Percentiles rank a stretch among this genome's conserved stretches.
Conservation (phyloP, 2,888 invertebrate genomes). For the Ornithoptera alexandrae region DNA sequence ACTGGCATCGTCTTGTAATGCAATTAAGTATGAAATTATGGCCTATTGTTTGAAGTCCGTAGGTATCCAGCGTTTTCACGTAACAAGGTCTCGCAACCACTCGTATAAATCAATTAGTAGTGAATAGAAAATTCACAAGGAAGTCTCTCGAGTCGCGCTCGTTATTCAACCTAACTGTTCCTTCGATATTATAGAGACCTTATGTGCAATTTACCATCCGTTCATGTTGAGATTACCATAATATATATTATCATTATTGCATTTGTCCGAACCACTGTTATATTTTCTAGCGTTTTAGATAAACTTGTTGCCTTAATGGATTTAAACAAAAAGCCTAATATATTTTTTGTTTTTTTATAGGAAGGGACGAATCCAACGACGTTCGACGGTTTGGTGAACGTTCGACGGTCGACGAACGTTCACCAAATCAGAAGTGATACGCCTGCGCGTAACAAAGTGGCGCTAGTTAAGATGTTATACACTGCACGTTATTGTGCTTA, state of each 20-base stretch:
- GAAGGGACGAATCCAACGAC: no score
- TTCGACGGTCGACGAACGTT: no score
- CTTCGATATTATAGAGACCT: constrained; percentile 26
- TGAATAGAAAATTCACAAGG: constrained; percentile 58
- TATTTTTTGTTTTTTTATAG: no score
- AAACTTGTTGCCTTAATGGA: constrained; percentile 9
- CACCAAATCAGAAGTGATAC: no score
- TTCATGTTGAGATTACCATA: constrained; percentile 5
- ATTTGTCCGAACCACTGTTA: constrained; percentile 7
- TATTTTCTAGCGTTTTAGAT: constrained; percentile 2
- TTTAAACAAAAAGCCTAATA: background rate
- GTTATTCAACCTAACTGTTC: constrained; percentile 34
- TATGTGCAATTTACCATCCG: constrained; percentile 4
- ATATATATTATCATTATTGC: constrained; percentile 9
- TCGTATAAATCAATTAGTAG: constrained; percentile 47
- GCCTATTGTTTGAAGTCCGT: constrained; percentile 34
- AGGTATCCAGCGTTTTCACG: constrained; percentile 37
- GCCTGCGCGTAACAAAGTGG: no score
- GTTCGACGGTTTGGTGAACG: no score
- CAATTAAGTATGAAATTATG: constrained; percentile 36
- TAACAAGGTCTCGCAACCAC: constrained; percentile 39
- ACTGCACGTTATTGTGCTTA: no score
- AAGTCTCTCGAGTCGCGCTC: constrained; percentile 38
- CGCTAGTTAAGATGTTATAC: no score
- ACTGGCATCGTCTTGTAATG: constrained; percentile 28